phyloP scores from a whole-genome alignment of 2,888 invertebrate species.

The Sphaeridia pumilis region DNA sequence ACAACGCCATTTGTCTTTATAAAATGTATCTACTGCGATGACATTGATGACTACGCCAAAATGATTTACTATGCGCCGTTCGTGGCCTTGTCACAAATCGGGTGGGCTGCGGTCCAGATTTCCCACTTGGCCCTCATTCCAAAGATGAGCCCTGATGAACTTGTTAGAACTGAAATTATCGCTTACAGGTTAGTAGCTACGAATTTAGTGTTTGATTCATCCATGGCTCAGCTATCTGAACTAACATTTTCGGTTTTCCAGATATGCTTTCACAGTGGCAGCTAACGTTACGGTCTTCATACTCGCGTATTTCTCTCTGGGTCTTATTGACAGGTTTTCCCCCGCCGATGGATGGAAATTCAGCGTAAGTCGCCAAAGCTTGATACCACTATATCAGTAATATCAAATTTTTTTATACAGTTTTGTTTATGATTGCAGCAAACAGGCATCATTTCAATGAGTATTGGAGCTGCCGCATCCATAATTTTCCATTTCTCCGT shows the following conservation, averaged over 20 bases:
- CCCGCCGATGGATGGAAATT: slow-evolving; percentile 48
- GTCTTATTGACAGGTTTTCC: slow-evolving; percentile 45
- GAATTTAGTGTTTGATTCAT: neutral
- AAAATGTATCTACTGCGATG: slow-evolving; percentile 55
- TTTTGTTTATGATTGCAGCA: slow-evolving; percentile 37
- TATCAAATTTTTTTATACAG: neutral
- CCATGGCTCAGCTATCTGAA: neutral
- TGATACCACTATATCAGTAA: neutral
- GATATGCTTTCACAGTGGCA: slow-evolving; percentile 78
- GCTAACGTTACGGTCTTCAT: slow-evolving; percentile 74
- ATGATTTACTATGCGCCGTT: slow-evolving; percentile 64
- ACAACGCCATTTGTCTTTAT: slow-evolving; percentile 83
- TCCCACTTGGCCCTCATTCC: slow-evolving; percentile 82
- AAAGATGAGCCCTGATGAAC: slow-evolving; percentile 59
- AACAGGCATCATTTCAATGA: slow-evolving; percentile 57
- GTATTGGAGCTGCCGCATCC: slow-evolving; percentile 52
- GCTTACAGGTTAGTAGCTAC: slow-evolving; percentile 52
- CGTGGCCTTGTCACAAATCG: slow-evolving; percentile 76
- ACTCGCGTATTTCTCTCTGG: slow-evolving; percentile 59
- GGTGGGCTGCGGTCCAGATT: slow-evolving; percentile 88
- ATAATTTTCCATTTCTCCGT: slow-evolving; percentile 61
- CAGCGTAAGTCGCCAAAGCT: neutral
- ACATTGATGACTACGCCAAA: slow-evolving; percentile 49
- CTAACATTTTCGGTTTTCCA: slow-evolving; percentile 38
- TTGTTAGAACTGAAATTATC: slow-evolving; percentile 62